A percentile compares a stretch with the other conserved stretches of the same genome.
phyloP scores from a whole-genome alignment of 2,113 vertebrate genomes.

The Rhea pennata region DNA sequence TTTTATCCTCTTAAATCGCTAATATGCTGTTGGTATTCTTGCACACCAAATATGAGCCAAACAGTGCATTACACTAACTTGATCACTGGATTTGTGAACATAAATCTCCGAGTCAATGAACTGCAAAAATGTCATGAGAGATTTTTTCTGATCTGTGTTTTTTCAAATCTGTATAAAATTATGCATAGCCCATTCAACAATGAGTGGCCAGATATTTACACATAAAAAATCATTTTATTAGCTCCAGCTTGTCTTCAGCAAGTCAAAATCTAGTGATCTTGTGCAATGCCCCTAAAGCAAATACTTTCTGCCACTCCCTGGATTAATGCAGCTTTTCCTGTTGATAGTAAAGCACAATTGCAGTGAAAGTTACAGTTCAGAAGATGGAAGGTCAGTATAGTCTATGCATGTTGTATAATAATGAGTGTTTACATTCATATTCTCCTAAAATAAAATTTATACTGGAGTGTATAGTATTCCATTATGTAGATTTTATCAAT shows the following conservation, averaged over 20 bases:
- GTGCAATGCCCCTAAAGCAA: conserved; percentile 63
- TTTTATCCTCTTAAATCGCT: conserved; percentile 33
- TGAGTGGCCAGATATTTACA: background rate
- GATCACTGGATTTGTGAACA: conserved; percentile 48
- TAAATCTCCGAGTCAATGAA: conserved; percentile 34
- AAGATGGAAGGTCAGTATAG: conserved; percentile 77
- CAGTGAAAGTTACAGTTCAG: conserved; percentile 59
- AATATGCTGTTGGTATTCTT: conserved; percentile 73
- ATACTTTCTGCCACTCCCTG: conserved; percentile 58
- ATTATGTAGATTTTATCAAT: conserved; percentile 79
- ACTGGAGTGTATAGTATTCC: conserved; percentile 78
- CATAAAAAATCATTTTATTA: background rate
- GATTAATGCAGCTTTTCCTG: conserved; percentile 66
- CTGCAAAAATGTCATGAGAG: background rate
- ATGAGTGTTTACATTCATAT: conserved; percentile 83
- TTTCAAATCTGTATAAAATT: background rate
- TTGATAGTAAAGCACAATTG: conserved; percentile 77
- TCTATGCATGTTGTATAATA: conserved; percentile 85
- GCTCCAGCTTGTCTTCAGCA: conserved; percentile 49
- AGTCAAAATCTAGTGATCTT: conserved; percentile 33
- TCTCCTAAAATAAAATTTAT: conserved; percentile 73
- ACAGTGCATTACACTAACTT: conserved; percentile 75
- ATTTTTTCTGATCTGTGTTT: background rate
- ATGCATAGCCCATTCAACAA: background rate
- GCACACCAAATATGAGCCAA: conserved; percentile 76